phyloP scores from a whole-genome alignment of 2,797 vertebrate species.

The Bovichtus variegatus region DNA sequence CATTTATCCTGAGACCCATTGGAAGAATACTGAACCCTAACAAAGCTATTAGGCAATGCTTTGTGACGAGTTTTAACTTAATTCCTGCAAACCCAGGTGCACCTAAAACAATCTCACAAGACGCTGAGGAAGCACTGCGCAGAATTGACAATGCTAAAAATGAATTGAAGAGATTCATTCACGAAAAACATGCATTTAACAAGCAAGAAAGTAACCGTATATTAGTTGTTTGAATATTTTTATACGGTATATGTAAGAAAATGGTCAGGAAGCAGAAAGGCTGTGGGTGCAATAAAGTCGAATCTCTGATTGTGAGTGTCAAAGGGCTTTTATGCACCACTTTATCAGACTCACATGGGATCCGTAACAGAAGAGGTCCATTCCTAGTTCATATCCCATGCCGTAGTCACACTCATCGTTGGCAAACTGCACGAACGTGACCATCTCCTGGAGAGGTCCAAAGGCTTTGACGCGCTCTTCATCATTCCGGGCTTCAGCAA shows the following conservation, averaged over 20 bases:
- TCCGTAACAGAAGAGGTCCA: conserved; percentile 96
- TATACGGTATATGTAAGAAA: not conserved
- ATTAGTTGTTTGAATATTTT: not conserved
- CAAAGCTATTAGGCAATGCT: not conserved
- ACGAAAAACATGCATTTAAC: not conserved
- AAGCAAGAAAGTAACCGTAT: not conserved
- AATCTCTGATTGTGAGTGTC: not conserved
- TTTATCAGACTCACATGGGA: conserved; percentile 90
- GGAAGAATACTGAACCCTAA: not conserved
- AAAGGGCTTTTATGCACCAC: not conserved
- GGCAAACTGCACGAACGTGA: conserved; percentile 97
- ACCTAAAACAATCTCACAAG: not conserved
- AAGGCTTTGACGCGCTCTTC: conserved; percentile 93
- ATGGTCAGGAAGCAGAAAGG: not conserved
- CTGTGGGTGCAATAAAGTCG: not conserved
- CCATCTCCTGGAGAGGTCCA: conserved; percentile 94
- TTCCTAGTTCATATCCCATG: conserved; percentile 96
- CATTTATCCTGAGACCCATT: not conserved
- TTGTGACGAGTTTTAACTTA: not conserved
- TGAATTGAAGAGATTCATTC: not conserved
- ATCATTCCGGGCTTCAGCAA: conserved; percentile 91
- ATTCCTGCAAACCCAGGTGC: not conserved
- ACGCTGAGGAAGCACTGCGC: not conserved
- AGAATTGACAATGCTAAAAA: not conserved
- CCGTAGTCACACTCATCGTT: conserved; percentile 99